Base-by-base conservation (phyloP, 2,888 invertebrate species). In the Drosophila subsilvestris region DNA sequence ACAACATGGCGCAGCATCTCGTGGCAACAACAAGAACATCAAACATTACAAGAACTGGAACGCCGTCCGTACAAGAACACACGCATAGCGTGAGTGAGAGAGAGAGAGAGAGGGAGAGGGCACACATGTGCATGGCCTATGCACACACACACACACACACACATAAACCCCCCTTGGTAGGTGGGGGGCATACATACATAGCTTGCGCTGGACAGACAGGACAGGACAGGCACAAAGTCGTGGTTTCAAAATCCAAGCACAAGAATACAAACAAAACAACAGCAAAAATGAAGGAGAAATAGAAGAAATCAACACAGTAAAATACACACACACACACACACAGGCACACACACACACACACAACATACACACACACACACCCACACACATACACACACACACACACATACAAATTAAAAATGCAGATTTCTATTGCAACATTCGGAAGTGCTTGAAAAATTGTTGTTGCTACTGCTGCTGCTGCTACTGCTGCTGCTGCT, bases 381-480 rank as follows among this genome's bases (percentile, higher is more conserved):
- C 48, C 48, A 48, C 32, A 76, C 53, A 54, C 25, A 44, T 18
- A 42, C 25, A 48, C n/a, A 62, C 44, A 49, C 49, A 54, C 37
- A 44, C 44, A 74, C 59, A 51, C 59, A 73, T 22, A 63, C 63
- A 74, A 87, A 85, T 79, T 82, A 76, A 78, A 78, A 88, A 84
- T 88, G 80, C 83, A 80, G 78, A 88, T 87, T 88, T 85, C 71
- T 78, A 86, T 80, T 85, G 88, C 83, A 84, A 78, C 73, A 82
- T 83, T 78, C 86, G 80, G 83, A 87, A 87, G 80, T 76, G 74
- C 80, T 76, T 75, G 75, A 56, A 86, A 85, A 79, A 67, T 87
- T 87, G 79, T 85, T 82, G 71, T 57, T 74, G 63, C 63, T 66
- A 37, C 48, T 74, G 75, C 51, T 72, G 66, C 55, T 68, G 59